phyloP scores from a whole-genome alignment of 2,113 vertebrate species.

The Thoracochromis brauschi region DNA sequence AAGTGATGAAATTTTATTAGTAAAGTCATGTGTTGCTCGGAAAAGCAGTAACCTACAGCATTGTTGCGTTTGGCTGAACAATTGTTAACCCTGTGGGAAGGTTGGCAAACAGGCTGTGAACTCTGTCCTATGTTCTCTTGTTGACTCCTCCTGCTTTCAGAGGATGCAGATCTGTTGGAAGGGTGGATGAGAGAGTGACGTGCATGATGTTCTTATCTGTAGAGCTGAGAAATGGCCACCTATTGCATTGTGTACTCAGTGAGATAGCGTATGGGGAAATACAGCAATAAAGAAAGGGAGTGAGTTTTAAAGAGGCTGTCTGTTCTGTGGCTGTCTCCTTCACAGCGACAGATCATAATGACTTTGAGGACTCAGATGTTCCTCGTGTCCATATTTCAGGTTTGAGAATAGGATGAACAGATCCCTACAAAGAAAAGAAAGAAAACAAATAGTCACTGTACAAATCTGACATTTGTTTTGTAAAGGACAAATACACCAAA shows the following conservation, averaged over 20 bases:
- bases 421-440: not conserved
- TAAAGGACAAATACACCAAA: not conserved
- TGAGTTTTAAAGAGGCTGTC: not conserved
- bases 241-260: not conserved
- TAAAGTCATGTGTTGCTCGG: not conserved
- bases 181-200: not conserved
- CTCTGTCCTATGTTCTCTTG: not conserved
- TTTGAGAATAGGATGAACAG: not conserved
- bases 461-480: not conserved
- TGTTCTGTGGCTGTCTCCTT: not conserved
- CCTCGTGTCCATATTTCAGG: not conserved
- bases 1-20: not conserved
- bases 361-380: not conserved
- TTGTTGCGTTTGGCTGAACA: not conserved
- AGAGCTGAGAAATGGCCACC: not conserved
- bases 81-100: not conserved
- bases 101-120: not conserved
- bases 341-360: not conserved
- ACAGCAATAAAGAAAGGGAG: not conserved
- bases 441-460: not conserved
- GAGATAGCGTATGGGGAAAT: not conserved
- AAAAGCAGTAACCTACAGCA: not conserved
- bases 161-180: not conserved
- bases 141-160: not conserved
- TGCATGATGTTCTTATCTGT: constrained; percentile 6